phyloP scores from a whole-genome alignment of 1,140 invertebrate genomes.

The Drosophila navojoa region DNA sequence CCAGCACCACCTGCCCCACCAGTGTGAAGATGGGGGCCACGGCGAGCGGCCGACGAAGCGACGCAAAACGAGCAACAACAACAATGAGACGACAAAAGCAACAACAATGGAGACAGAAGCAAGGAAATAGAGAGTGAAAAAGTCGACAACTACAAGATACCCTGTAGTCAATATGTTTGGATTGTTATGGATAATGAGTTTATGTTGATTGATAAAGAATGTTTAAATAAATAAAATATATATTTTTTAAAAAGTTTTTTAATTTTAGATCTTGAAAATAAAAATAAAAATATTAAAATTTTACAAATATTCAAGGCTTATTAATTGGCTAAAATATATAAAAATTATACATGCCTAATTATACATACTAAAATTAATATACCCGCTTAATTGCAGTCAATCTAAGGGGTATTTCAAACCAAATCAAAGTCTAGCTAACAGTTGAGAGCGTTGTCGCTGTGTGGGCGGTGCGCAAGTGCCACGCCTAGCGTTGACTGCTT shows the following conservation, averaged over 20 bases:
- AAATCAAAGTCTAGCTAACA: conserved; percentile 51
- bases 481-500: conserved; percentile 44
- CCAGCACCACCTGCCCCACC: neutral
- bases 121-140: neutral
- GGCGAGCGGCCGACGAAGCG: conserved; percentile 14
- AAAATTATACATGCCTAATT: too few species aligned
- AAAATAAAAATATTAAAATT: too few species aligned
- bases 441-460: conserved; percentile 35
- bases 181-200: too few species aligned
- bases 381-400: neutral
- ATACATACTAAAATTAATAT: too few species aligned
- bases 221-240: too few species aligned
- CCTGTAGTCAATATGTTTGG: too few species aligned
- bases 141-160: too few species aligned
- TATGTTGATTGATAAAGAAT: too few species aligned
- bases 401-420: conserved; percentile 8
- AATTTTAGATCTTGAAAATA: too few species aligned
- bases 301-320: too few species aligned
- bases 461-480: conserved; percentile 41
- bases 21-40: neutral
- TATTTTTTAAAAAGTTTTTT: too few species aligned
- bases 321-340: too few species aligned
- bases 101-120: neutral
- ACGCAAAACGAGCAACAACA: conserved; percentile 15
- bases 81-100: conserved; percentile 11